phyloP scores from a whole-genome alignment of 30 jellyfish, hydroid and myxozoan genomes.

The Nemopilema nomurai region DNA sequence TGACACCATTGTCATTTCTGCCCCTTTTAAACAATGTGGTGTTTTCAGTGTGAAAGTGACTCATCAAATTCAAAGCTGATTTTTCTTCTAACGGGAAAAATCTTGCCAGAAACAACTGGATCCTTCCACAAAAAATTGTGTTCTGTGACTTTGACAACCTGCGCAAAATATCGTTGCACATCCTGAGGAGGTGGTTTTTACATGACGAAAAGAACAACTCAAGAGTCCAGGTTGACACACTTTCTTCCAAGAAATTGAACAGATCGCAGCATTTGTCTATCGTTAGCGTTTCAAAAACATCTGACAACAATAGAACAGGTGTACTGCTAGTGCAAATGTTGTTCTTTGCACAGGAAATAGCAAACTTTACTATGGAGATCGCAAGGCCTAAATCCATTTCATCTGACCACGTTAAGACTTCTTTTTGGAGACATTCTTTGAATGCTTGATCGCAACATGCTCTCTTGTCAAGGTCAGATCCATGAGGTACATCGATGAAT shows the following conservation, averaged over 20 bases:
- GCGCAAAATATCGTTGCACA: conserved; percentile 93
- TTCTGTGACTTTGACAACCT: conserved; percentile 90
- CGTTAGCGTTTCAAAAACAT: conserved; percentile 73
- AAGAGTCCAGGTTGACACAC: conserved; percentile 78
- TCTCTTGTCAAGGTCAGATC: conserved; percentile 78
- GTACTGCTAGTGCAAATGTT: conserved; percentile 75
- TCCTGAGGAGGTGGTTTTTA: conserved; percentile 83
- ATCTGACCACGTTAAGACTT: conserved; percentile 4
- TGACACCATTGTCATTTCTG: conserved; percentile 48
- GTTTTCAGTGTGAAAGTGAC: conserved; percentile 86
- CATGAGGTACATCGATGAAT: conserved; percentile 55
- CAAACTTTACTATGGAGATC: conserved; percentile 55
- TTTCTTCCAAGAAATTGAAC: conserved; percentile 83
- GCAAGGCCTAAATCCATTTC: conserved; percentile 14
- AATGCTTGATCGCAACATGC: conserved; percentile 87
- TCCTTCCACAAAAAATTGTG: conserved; percentile 89
- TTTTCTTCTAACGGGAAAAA: conserved; percentile 95
- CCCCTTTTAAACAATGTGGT: conserved; percentile 72
- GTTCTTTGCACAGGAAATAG: conserved; percentile 68
- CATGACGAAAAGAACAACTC: conserved; percentile 81
- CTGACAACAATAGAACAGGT: conserved; percentile 80
- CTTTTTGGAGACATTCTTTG: conserved; percentile 65
- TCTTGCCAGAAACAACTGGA: conserved; percentile 91
- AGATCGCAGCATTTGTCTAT: conserved; percentile 76
- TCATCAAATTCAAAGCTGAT: conserved; percentile 94